Base-by-base conservation (phyloP, 2,797 vertebrate genomes). In the Brachymystax lenok region DNA sequence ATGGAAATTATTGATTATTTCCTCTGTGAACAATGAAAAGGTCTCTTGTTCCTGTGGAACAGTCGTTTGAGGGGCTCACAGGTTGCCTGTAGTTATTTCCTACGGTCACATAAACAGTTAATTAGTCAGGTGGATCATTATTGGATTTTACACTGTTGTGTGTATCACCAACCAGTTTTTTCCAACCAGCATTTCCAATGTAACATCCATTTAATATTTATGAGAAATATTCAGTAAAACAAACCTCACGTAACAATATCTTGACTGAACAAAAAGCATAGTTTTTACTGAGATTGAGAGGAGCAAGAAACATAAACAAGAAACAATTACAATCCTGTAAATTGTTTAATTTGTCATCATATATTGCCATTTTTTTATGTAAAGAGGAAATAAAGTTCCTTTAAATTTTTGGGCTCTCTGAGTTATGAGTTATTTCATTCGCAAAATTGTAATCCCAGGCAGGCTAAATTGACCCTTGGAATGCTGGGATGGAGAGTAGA, bases 1-100 rank as follows among this genome's bases (percentile, higher is more conserved):
- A 97, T 93, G 95, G 94, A 96, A 96, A 97, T 96, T 94, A 96
- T 95, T 94, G 93, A 96, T 96, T 95, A 95, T 93, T 87, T 86
- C 83, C 83, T 87, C 81, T 80, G 64, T 66, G 73, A 71, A 89
- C 84, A 88, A 85, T 82, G 84, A 84, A 77, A 81, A 86, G 88
- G 93, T 96, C 94, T 94, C 95, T 94, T 94, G 93, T 94, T 95
- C 93, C 85, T 90, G 88, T 90, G 90, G 79, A 84, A 86, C 88
- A 87, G 87, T 81, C 21, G 77, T 74, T 77, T 21, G 1, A 75
- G 80, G 86, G 80, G 84, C 75, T 83, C 64, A 19, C 83, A 74
- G 85, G 88, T 88, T 89, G 79, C 83, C 83, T 63, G 54, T 80
- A 74, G 82, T 79, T 83, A 70, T 61, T 74, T 63, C 8, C 24